Conservation (phyloP, 2,888 invertebrate species). For the Drosophila fungiperda region DNA sequence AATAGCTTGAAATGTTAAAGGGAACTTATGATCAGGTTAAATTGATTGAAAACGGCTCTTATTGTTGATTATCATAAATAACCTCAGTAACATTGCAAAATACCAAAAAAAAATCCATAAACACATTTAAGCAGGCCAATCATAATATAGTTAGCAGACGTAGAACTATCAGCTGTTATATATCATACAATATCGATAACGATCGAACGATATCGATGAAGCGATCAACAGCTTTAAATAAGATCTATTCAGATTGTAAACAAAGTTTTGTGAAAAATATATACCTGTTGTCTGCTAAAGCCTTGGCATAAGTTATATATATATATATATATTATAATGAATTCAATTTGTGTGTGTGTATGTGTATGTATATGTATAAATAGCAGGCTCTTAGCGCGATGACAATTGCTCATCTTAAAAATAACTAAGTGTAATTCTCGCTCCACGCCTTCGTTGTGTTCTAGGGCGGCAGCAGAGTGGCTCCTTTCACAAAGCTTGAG, state of each 20-base stretch:
- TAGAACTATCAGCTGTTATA: not conserved
- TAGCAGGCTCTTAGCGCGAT: slow-evolving; percentile 41
- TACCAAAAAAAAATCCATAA: not conserved
- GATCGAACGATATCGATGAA: not conserved
- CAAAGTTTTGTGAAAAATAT: not conserved
- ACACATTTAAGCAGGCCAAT: not conserved
- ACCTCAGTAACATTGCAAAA: not conserved
- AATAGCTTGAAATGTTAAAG: not conserved
- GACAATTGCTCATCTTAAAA: slow-evolving; percentile 26
- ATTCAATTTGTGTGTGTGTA: slow-evolving; percentile 25
- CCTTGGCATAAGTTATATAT: slow-evolving; percentile 23
- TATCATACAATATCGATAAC: not conserved
- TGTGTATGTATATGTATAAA: slow-evolving; percentile 10
- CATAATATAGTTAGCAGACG: not conserved
- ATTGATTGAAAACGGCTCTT: not conserved
- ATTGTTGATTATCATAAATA: not conserved
- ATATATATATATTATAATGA: slow-evolving; percentile 26
- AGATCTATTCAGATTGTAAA: not conserved
- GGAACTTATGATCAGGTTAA: not conserved
- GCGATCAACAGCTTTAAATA: not conserved
- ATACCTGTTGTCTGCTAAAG: not conserved
- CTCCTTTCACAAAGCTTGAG: slow-evolving; percentile 58
- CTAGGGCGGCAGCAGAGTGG: slow-evolving; percentile 62
- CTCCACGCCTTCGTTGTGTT: slow-evolving; percentile 26
- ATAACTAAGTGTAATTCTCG: slow-evolving; percentile 40